Evolutionary conservation across 2,888 invertebrate species (phyloP), one percentile per base, ranked within the genome.

Genomic region (Zygaena filipendulae): DNA sequence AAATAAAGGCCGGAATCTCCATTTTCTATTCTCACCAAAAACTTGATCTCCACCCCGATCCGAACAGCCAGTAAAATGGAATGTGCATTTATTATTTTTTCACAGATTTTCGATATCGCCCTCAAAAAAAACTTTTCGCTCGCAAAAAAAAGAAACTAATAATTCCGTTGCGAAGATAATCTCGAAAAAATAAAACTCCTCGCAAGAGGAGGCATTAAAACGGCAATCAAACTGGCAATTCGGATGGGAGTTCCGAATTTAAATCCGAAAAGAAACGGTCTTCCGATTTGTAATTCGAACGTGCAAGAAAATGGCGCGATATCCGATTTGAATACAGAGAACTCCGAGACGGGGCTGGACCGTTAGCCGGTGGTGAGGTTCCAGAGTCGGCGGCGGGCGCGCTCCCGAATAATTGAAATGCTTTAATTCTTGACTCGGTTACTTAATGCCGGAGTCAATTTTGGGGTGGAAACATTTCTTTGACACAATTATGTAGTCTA

Each of bases 241-340:
- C 55, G 51, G 52, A 42, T 44, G 46, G 66, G 59, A 56, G 58
- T 56, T 56, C 50, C 47, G 55, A 61, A 64, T 67, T 67, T 61
- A 61, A 64, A 69, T 66, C 60, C 56, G 48, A 50, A 67, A 71
- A 71, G 68, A 67, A 63, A 66, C 64, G 50, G 56, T 52, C 55
- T 59, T 63, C 66, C 69, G 71, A 74, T 75, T 72, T 71, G 75
- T 64, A 69, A 71, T 75, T 67, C 75, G 71, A 74, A 74, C 69
- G 61, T 69, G 59, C 57, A 59, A 67, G 66, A 63, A 59, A 66
- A 62, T 55, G 64, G 59, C 57, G 51, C 54, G 51, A 57, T 66
- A 59, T 62, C 57, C 56, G 64, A 67, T 70, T 70, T 69, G 59
- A 69, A 69, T 69, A 63, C 63, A 54, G 55, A 59, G 51, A 21